These are phyloP conservation scores for Perognathus longimembris DNA, from an alignment of 2,113 vertebrate genomes.

Conservation along the genomic window DNA sequence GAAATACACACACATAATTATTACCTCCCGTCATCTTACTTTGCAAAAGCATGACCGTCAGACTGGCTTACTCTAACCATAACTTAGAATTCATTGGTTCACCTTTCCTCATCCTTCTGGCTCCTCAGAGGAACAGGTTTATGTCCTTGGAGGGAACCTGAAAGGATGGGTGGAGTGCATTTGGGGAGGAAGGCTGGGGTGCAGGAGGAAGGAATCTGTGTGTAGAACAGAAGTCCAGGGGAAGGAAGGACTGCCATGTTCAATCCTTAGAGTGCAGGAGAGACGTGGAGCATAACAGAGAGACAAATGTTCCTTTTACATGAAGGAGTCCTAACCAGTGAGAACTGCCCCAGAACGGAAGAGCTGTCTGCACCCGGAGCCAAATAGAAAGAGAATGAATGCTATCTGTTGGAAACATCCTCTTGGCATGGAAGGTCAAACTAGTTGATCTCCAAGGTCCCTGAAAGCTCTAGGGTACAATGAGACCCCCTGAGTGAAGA, in stretches of 20 bases:
- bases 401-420: background rate
- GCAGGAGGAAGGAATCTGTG: background rate
- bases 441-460: background rate
- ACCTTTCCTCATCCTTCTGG: background rate
- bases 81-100: too few relatives aligned
- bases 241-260: background rate
- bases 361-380: background rate
- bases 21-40: background rate
- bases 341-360: background rate
- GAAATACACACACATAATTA: background rate
- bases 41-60: too few relatives aligned
- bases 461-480: background rate
- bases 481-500: conserved; percentile 42
- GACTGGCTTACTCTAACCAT: background rate
- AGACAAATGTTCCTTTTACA: background rate
- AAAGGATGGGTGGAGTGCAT: fast-evolving
- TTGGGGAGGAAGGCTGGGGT: background rate
- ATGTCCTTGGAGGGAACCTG: background rate
- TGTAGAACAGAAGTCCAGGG: background rate
- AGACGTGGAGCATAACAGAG: background rate
- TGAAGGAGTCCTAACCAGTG: background rate
- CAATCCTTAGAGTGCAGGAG: background rate
- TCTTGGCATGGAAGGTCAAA: background rate
- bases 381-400: background rate
- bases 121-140: background rate